These are phyloP conservation scores for Zaprionus tsacasi DNA, from an alignment of 1,140 invertebrate species.

Conservation along the genomic window DNA sequence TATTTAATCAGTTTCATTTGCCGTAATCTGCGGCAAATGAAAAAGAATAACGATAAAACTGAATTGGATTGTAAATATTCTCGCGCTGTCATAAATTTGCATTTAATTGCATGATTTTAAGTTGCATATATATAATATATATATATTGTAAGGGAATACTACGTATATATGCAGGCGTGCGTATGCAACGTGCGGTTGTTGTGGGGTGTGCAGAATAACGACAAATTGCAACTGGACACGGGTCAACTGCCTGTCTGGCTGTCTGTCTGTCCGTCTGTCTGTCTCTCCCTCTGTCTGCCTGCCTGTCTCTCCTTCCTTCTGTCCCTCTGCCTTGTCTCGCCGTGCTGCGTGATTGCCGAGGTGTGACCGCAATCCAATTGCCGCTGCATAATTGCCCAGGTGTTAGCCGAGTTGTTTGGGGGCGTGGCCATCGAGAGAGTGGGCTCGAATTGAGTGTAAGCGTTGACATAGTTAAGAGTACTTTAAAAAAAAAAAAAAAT, in stretches of 20 bases:
- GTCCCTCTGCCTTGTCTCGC: neutral
- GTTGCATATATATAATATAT: slow-evolving; percentile 14
- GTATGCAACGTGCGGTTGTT: neutral
- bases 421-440: neutral
- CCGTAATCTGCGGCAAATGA: slow-evolving; percentile 11
- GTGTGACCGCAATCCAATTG: slow-evolving; percentile 51
- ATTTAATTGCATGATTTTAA: slow-evolving; percentile 36
- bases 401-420: slow-evolving; percentile 27
- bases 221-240: neutral
- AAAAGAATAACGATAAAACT: slow-evolving; percentile 9
- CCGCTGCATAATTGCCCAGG: slow-evolving; percentile 47
- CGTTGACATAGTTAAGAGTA: neutral
- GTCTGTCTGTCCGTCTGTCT: neutral
- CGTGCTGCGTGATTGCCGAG: slow-evolving; percentile 6
- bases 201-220: neutral
- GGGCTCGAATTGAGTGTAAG: neutral
- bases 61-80: slow-evolving; percentile 16
- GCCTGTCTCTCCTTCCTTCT: neutral
- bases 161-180: neutral
- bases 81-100: slow-evolving; percentile 33
- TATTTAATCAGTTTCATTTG: slow-evolving; percentile 23
- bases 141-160: neutral
- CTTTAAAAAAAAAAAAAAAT: neutral
- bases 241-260: neutral
- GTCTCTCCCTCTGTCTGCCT: neutral